Evolutionary conservation across 1,140 invertebrate species (phyloP).

Genomic region (Pseudomyrmex dendroicus): DNA sequence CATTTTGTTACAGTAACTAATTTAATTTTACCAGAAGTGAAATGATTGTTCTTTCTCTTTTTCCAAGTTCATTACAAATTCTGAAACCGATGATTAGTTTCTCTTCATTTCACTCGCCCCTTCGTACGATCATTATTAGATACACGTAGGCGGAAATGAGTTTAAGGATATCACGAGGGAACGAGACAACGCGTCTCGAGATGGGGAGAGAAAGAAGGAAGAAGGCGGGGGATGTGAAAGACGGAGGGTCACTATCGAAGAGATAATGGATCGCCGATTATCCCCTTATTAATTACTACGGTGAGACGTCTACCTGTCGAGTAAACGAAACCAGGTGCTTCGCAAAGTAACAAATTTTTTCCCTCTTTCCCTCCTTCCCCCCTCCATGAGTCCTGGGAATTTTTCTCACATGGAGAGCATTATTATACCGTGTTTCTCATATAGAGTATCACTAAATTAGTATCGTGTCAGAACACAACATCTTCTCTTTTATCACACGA

Average conservation of each 20-base stretch:
- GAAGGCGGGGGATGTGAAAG: slow-evolving; percentile 9
- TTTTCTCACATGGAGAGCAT: neutral
- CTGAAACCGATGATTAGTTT: neutral
- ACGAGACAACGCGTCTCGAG: neutral
- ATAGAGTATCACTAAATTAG: neutral
- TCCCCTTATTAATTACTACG: slow-evolving; percentile 69
- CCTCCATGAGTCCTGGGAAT: neutral
- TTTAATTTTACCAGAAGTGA: neutral
- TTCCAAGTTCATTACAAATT: slow-evolving; percentile 1
- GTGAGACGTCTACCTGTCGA: slow-evolving; percentile 39
- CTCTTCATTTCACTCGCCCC: neutral
- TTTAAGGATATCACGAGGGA: slow-evolving; percentile 7
- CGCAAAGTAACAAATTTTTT: slow-evolving; percentile 33
- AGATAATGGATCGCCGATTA: slow-evolving; percentile 67
- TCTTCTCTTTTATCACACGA: neutral
- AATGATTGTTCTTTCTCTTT: neutral
- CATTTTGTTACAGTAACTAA: neutral
- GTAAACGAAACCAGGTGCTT: slow-evolving; percentile 58
- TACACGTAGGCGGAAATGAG: slow-evolving; percentile 71
- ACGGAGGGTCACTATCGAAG: slow-evolving; percentile 28
- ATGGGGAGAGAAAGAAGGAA: neutral
- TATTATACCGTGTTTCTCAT: neutral
- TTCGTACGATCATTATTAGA: slow-evolving; percentile 35
- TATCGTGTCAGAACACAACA: neutral
- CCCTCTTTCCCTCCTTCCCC: neutral